Evolutionary conservation across 53 echinoderm and acorn worm species (phyloP).

Genomic region (Apostichopus leukothele): DNA sequence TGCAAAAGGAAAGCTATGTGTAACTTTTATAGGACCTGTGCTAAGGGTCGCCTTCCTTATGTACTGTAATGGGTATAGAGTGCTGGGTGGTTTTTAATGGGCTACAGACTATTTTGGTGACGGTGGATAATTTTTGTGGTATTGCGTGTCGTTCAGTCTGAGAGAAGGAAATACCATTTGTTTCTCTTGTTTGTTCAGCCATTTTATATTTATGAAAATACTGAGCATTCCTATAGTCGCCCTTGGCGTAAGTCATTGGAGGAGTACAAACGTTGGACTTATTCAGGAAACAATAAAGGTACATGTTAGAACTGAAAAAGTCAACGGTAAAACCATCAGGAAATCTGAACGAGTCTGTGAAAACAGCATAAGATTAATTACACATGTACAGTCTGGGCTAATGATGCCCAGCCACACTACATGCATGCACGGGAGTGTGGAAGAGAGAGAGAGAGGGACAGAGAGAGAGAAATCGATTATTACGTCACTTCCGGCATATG

Average conservation of each 20-base stretch:
- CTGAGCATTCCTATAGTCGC: background rate
- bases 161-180: background rate
- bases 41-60: too few species aligned
- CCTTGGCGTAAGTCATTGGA: slow-evolving; percentile 4
- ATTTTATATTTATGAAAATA: slow-evolving; percentile 11
- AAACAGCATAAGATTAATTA: slow-evolving; percentile 43
- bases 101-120: too few species aligned
- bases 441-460: background rate
- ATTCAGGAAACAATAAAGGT: slow-evolving; percentile 36
- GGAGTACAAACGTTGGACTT: background rate
- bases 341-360: slow-evolving; percentile 34
- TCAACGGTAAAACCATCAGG: slow-evolving; percentile 28
- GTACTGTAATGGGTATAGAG: too few species aligned
- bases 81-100: too few species aligned
- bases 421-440: background rate
- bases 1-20: too few species aligned
- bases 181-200: slow-evolving; percentile 33
- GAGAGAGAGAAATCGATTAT: background rate
- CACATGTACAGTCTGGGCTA: slow-evolving; percentile 30
- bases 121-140: too few species aligned
- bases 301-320: slow-evolving; percentile 6
- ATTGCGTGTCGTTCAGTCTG: too few species aligned
- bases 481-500: background rate
- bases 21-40: too few species aligned
- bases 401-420: slow-evolving; percentile 12